These are phyloP conservation scores for Ptyas mucosa DNA, from an alignment of 2,113 vertebrate genomes.

Conservation along the genomic window DNA sequence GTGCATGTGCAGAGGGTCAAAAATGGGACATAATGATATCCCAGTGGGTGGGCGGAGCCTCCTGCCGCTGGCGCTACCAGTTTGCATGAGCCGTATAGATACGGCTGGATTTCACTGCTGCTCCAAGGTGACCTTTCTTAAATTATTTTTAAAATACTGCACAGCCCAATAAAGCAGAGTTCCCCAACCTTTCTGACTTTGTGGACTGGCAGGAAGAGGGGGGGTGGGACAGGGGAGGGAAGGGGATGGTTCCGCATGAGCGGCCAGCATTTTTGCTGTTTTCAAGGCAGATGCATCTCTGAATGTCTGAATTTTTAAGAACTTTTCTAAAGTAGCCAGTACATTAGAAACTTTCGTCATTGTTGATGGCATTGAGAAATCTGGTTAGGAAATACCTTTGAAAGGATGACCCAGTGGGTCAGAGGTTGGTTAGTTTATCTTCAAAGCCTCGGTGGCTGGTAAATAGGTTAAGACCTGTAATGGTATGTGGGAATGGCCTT, in stretches of 20 bases:
- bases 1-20: too few relatives aligned
- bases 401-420: not conserved
- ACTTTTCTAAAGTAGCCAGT: not conserved
- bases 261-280: not conserved
- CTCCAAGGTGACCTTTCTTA: not conserved
- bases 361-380: not conserved
- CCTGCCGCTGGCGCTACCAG: too few relatives aligned
- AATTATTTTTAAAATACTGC: not conserved
- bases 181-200: too few relatives aligned
- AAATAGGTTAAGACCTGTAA: not conserved
- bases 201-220: too few relatives aligned
- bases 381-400: not conserved
- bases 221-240: too few relatives aligned
- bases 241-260: not conserved
- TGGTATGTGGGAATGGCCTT: not conserved
- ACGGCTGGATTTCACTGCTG: too few relatives aligned
- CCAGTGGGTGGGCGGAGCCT: too few relatives aligned
- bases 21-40: too few relatives aligned
- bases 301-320: not conserved
- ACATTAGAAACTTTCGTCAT: not conserved
- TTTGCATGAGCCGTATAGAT: too few relatives aligned
- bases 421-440: not conserved
- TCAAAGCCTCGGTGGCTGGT: not conserved
- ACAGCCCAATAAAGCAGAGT: not conserved
- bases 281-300: not conserved